Conservation (phyloP, 30 jellyfish, hydroid and myxozoan genomes). For the Chironex yamaguchii region DNA sequence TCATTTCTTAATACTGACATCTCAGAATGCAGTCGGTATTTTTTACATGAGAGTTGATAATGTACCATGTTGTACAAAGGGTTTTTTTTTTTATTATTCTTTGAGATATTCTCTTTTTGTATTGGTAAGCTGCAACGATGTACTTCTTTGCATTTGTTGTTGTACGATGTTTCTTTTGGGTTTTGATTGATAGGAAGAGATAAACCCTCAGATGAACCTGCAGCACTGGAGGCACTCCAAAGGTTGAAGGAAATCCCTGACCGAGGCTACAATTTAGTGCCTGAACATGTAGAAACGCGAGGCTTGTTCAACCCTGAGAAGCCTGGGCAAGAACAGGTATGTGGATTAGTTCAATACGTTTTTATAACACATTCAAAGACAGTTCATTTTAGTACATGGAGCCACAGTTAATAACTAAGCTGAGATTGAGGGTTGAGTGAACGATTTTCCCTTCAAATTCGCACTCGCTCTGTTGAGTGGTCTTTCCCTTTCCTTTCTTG, state of each 20-base stretch:
- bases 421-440: neutral
- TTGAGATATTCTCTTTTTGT: too few species aligned
- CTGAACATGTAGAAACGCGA: conserved; percentile 97
- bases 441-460: too few species aligned
- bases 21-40: too few species aligned
- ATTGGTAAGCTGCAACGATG: too few species aligned
- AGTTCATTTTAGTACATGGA: neutral
- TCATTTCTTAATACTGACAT: too few species aligned
- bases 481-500: too few species aligned
- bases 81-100: too few species aligned
- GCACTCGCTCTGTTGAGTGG: too few species aligned
- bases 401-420: neutral
- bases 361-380: neutral
- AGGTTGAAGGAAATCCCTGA: conserved; percentile 78
- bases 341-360: too few species aligned
- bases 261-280: conserved; percentile 86
- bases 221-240: conserved; percentile 89
- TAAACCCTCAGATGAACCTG: conserved; percentile 92
- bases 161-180: neutral
- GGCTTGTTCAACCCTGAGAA: conserved; percentile 88
- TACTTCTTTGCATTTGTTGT: too few species aligned
- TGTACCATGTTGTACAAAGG: too few species aligned
- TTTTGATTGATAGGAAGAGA: conserved; percentile 83
- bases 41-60: too few species aligned
- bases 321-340: conserved; percentile 90